Evolutionary conservation across 2,888 invertebrate genomes (phyloP), one percentile per base, ranked within the genome.

Genomic region (Acronicta psi): DNA sequence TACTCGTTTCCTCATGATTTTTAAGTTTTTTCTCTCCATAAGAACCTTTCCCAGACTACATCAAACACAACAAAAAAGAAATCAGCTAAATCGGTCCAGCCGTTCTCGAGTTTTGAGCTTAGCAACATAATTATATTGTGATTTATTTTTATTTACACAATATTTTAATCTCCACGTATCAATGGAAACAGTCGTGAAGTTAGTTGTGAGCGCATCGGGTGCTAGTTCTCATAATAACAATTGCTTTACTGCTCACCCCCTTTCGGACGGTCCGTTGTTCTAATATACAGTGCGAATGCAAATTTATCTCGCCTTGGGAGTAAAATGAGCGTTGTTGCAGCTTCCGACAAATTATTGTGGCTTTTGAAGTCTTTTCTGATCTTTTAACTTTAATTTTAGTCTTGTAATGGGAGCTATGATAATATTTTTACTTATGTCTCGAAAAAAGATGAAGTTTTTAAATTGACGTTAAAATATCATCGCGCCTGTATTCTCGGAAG

Each of bases 241-340:
- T 83, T 73, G 78, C 77, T 81, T 77, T 73, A 77, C 63, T 59
- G 72, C 73, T 73, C 69, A 70, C 70, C 77, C 72, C 73, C 77
- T 70, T 80, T 79, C 73, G 79, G 75, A 79, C 77, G 62, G 74
- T 77, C 73, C 80, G 79, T 80, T 82, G 79, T 81, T 81, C 76
- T 80, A 83, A 85, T 81, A 84, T 83, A 84, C 83, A 83, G 73
- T 74, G 75, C 75, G 77, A 86, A 88, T 87, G 83, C 79, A 86
- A 87, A 88, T 85, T 82, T 83, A 82, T 79, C 76, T 59, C 75
- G 70, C 67, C 75, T 54, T 59, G 70, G 69, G 76, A 74, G 68
- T 43, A 57, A 61, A 55, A 62, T 58, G 73, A 70, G 65, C 63
- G 69, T 53, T 71, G 65, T 74, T 62, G 49, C 40, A 46, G 45